Evolutionary conservation across 2,797 vertebrate genomes (phyloP), one percentile per base, ranked within the genome.

Genomic region (Danio jaintianensis): DNA sequence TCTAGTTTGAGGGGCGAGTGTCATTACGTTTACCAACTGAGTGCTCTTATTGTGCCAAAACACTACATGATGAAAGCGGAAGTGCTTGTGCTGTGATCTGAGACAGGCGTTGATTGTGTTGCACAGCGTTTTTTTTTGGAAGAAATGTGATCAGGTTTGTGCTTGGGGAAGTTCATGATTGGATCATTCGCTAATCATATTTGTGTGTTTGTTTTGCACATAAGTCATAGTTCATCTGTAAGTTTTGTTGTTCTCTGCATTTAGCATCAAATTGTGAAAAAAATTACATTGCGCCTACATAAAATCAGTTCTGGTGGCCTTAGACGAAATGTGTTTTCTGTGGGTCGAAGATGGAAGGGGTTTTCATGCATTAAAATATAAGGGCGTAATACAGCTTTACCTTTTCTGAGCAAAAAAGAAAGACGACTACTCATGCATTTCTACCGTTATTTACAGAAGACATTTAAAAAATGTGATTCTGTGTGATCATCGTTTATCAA

Each of bases 1-100:
- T 91, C 91, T 97, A 89, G 96, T 98, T 56, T 98, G 94, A 97
- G 29, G n/a, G 75, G 42, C 11, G 12, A 66, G 56, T 70, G 13
- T 22, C 64, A 47, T 55, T 63, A 61, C 40, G 9, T 75, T 69
- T 55, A 80, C 69, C 78, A 70, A 68, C 42, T 61, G 75, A 61
- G 75, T 79, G 81, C 76, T 69, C 62, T 75, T 79, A 56, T 48
- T 58, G 40, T 83, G 77, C 77, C 71, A 79, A 69, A 82, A 83
- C 76, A 74, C 47, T 66, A 71, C 29, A 29, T 1, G 55, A 36
- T 48, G 7, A 13, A 76, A 47, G 59, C 63, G 40, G 45, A 69
- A 40, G 20, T 75, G 73, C 29, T 61, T 9, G 22, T 75, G 47
- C 20, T 1, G n/a, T 63, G 50, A 15, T 61, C n/a, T 59, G 16